Evolutionary conservation across 2,797 vertebrate genomes (phyloP), one percentile per base, ranked within the genome.

Genomic region (Labroides dimidiatus): DNA sequence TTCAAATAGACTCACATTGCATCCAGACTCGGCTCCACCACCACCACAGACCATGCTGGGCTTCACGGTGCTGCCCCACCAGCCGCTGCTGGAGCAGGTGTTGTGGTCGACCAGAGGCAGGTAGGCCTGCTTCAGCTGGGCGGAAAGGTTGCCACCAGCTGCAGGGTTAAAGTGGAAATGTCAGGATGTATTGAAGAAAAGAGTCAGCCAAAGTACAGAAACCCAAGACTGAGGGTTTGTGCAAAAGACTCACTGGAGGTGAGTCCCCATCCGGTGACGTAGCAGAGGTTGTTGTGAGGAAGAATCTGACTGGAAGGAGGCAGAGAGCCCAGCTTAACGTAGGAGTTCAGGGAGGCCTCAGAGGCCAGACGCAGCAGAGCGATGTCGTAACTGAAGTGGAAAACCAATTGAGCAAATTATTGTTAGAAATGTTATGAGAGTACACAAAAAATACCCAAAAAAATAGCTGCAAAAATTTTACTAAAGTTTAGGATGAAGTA

Each of bases 211-310:
- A 2, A 1, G 13, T 5, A 23, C 1, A 16, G 1, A 23, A 54
- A 41, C 2, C 11, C 2, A 39, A 20, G 0, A 15, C 0, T 4
- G 17, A 10, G 16, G 6, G 4, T 21, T 59, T 7, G 10, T 8
- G 6, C 1, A 1, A 5, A 47, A 6, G 16, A 94, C 95, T 95
- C 90, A 96, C 96, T 95, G 77, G 53, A 75, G 59, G 94, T 95
- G 50, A 0, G 66, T 10, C 96, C 96, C 96, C 96, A 97, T 89
- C 96, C 96, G 0, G 93, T 93, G 92, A 97, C 77, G 87, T 92
- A 94, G 88, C 96, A 97, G 76, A 67, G 41, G 76, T 91, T 91
- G 86, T 94, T 73, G 89, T 96, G 74, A 69, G 93, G 10, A 84
- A 96, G 93, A 79, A 94, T 23, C 77, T 89, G 63, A 0, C 88